A percentile compares a stretch with the other conserved stretches of the same genome.
phyloP scores from a whole-genome alignment of 2,888 invertebrate species.

The Netelia fuscicornis region DNA sequence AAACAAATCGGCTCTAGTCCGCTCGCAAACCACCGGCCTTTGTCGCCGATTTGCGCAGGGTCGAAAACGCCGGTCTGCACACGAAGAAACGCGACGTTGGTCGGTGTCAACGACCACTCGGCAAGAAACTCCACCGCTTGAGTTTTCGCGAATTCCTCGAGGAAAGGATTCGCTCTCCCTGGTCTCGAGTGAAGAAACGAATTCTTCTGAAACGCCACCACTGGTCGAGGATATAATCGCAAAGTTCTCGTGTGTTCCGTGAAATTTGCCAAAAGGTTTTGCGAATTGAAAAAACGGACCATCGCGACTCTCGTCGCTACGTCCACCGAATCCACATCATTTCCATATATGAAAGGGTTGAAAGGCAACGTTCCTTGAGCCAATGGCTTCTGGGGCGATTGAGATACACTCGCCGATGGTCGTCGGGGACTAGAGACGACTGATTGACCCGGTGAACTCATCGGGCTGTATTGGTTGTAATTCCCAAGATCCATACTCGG shows the following conservation, averaged over 20 bases:
- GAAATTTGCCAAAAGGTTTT: constrained; percentile 98
- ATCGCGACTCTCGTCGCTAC: constrained; percentile 99
- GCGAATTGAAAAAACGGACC: constrained; percentile 99
- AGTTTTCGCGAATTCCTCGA: constrained; percentile 96
- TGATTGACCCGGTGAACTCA: constrained; percentile 83
- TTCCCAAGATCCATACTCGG: constrained; percentile 75
- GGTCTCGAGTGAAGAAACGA: constrained; percentile 98
- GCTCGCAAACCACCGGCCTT: constrained; percentile 98
- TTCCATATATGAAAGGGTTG: constrained; percentile 96
- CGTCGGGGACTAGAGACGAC: constrained; percentile 80
- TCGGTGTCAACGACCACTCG: constrained; percentile 99
- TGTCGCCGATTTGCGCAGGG: constrained; percentile 98
- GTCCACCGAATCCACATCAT: constrained; percentile 99
- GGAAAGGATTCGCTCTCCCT: constrained; percentile 91
- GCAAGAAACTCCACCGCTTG: constrained; percentile 99
- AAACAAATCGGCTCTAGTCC: constrained; percentile 95
- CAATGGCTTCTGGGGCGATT: constrained; percentile 76
- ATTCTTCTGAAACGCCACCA: constrained; percentile 99
- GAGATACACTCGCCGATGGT: constrained; percentile 83
- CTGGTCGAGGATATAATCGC: constrained; percentile 98
- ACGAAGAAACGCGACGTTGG: constrained; percentile 98
- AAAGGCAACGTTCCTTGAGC: constrained; percentile 79
- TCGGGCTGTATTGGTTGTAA: constrained; percentile 70
- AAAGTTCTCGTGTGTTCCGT: constrained; percentile 98
- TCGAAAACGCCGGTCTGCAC: constrained; percentile 98